Base-by-base conservation (phyloP, 2,888 invertebrate genomes). In the Didymodactylos carnosus region DNA sequence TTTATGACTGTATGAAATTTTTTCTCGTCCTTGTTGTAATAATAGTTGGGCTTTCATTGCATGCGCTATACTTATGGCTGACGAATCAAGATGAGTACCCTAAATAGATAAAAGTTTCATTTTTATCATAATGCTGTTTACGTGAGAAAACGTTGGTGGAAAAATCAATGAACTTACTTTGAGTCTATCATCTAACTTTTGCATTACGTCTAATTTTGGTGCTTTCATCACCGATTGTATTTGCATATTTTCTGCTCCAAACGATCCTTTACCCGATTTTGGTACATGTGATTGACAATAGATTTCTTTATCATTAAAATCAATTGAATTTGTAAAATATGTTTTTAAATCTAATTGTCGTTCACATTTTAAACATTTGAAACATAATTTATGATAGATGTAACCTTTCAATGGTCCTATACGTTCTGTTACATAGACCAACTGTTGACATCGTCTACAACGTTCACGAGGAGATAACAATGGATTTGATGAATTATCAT, bases 351-450 rank as follows among this genome's bases (percentile, higher is more conserved):
- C 82, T 39, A 83, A 77, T 74, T 79, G 78, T 71, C 80, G 80
- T 77, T 93, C 92, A 84, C 95, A 95, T 72, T 90, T 89, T 72
- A 90, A 89, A 84, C 95, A 95, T 85, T 94, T 93, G 85, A 95
- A 95, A 84, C 95, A 95, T n/a, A 92, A 91, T 81, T 92, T 91
- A 84, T 95, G 95, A 84, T 92, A 95, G 83, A 94, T 91, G 84
- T 94, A 94, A 74, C 79, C 81, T 85, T 94, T 94, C 75, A 95
- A 86, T 0, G 94, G 94, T 23, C 94, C 93, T 72, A 93, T 74
- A 23, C 71, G 53, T 41, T 74, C 74, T 10, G 72, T 46, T 8
- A 72, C 71, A 43, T 75, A 75, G 35, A 75, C 75, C 5, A 71
- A 41, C 29, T 49, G 69, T 25, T 23, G 29, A 73, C 75, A 75